Conservation (phyloP, 2,113 vertebrate genomes). For the Dipodomys ordii region DNA sequence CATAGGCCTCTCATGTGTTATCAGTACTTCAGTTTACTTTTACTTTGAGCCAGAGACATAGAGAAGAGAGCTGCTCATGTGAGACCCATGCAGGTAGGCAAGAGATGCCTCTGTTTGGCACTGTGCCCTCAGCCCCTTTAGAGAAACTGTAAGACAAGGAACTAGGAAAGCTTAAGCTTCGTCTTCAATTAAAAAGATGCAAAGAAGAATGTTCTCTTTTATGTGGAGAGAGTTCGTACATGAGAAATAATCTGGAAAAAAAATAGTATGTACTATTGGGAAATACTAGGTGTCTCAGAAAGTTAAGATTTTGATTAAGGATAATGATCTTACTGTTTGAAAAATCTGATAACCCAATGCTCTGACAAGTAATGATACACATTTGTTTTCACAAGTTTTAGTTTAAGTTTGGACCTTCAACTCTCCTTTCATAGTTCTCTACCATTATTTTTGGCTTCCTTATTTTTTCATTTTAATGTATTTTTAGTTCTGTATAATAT, state of each 20-base stretch:
- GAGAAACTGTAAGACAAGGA: not conserved
- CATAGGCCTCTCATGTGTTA: not conserved
- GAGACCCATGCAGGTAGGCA: conserved; percentile 17
- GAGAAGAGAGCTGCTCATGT: not conserved
- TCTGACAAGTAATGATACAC: not conserved
- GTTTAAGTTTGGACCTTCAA: not conserved
- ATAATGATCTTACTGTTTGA: not conserved
- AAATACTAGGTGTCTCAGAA: not conserved
- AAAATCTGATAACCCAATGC: not conserved
- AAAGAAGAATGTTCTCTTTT: not conserved
- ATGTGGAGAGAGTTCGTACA: not conserved
- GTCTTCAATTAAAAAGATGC: not conserved
- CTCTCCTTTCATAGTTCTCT: not conserved
- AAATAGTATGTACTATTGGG: not conserved
- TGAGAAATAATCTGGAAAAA: not conserved
- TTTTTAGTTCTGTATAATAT: not conserved
- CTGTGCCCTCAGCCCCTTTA: not conserved
- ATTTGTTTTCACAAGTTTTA: not conserved
- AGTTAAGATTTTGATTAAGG: not conserved
- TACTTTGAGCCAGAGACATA: not conserved
- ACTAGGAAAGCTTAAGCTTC: not conserved
- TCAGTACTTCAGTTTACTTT: conserved; percentile 49
- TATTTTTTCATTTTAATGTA: not conserved
- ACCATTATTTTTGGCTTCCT: not conserved
- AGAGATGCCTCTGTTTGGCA: not conserved